Base-by-base conservation (phyloP, 1,140 invertebrate genomes). In the Galendromus occidentalis region DNA sequence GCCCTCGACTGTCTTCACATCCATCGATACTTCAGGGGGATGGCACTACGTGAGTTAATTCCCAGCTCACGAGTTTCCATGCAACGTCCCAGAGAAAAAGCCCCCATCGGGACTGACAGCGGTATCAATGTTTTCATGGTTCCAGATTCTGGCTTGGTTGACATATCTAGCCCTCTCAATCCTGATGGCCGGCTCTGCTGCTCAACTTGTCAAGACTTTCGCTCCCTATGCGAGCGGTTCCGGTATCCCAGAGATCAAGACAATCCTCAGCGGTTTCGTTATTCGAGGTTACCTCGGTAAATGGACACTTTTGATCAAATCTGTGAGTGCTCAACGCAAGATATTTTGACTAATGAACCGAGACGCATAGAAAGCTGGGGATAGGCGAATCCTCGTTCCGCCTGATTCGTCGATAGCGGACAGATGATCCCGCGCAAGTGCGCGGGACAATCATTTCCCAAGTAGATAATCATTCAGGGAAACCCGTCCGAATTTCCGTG, bases 141-240 rank as follows among this genome's bases (percentile, higher is more conserved):
- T 59, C 14, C 51, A 59, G 51, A 17, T 59, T 59, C 22, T 59
- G 9, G 14, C 51, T 14, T 59, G 51, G 51, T 17, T 59, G 25
- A 25, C 94, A 76, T 99, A 94, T 76, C 85, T 96, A 55, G 74
- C 86, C 17, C 97, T 90, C 90, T 90, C 91, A 22, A 78, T 98
- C 66, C 73, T 91, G 1, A 95, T 97, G 77, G 91, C 92, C 9
- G 83, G 87, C 0, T 78, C 98, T 5, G 92, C 94, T 39, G 94
- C 91, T 9, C 86, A 87, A 17, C 80, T 99, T 67, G 95, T 99
- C 12, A 81, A 89, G 69, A 95, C 96, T 82, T 98, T 98, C 82
- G 96, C 96, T 2, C 96, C 96, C 0, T 99, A 99, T 76, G 96
- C 95, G 5, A 97, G 93, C 77, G 95, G 94, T 9, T 97, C 93